Percentiles rank a stretch among this genome's conserved stretches.
Conservation (phyloP, 2,888 invertebrate genomes). For the Zygogramma bicolorata region DNA sequence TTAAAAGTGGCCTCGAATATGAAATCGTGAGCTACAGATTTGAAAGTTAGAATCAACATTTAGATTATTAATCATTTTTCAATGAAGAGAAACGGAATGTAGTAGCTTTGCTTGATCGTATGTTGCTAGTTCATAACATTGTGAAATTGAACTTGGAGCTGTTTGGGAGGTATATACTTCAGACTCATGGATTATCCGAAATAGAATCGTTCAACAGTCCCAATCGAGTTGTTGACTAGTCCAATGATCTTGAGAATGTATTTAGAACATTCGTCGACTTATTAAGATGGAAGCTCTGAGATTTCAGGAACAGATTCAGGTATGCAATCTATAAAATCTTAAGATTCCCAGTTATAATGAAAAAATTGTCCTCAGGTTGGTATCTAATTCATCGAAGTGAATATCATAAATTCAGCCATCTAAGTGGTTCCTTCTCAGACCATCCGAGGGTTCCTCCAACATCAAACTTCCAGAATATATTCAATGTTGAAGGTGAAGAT, state of each 20-base stretch:
- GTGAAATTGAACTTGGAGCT: conserved; percentile 10
- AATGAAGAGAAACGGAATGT: not conserved
- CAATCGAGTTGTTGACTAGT: not conserved
- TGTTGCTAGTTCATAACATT: not conserved
- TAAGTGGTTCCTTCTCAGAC: not conserved
- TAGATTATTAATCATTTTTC: not conserved
- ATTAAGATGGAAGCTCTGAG: not conserved
- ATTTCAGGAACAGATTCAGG: not conserved
- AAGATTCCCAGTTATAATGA: not conserved
- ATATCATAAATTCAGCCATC: no score
- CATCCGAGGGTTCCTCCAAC: not conserved
- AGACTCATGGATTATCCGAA: not conserved
- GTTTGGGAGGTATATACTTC: not conserved
- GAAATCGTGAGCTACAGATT: not conserved
- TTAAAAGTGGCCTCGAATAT: not conserved
- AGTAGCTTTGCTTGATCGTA: not conserved
- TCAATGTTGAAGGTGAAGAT: not conserved
- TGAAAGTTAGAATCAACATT: not conserved
- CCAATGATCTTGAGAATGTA: not conserved
- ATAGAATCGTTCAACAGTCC: not conserved
- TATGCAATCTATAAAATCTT: not conserved
- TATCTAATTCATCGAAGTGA: no score
- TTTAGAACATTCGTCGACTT: not conserved
- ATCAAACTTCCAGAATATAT: not conserved
- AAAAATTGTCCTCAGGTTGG: not conserved